These are phyloP conservation scores for Hydroisotoma schaefferi DNA, from an alignment of 2,888 invertebrate genomes.

Conservation along the genomic window DNA sequence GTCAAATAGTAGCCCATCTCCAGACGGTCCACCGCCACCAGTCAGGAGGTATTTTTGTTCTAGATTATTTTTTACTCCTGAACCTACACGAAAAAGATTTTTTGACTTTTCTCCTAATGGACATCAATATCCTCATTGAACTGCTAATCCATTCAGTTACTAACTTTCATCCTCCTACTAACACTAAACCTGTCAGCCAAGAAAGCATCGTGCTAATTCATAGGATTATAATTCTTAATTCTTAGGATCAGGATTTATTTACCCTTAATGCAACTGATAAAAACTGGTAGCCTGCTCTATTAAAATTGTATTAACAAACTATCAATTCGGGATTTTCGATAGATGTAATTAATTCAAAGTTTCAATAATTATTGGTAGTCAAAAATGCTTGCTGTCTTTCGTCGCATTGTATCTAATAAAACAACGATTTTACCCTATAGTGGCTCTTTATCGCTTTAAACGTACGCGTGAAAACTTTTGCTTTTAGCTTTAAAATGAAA, in stretches of 20 bases:
- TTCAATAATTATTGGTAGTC: neutral
- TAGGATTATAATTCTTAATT: no score
- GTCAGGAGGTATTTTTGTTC: conserved; percentile 50
- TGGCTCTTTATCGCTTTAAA: neutral
- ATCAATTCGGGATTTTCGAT: no score
- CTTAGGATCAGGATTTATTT: no score
- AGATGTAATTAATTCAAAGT: no score
- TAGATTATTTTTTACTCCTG: conserved; percentile 48
- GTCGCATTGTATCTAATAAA: neutral
- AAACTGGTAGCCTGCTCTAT: no score
- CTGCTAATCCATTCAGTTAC: neutral
- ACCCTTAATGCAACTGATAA: no score
- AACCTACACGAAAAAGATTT: conserved; percentile 47
- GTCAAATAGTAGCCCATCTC: conserved; percentile 45
- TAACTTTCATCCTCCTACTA: neutral
- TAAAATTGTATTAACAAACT: no score
- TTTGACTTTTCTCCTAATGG: conserved; percentile 44
- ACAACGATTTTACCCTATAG: neutral
- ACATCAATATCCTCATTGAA: conserved; percentile 38
- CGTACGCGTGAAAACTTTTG: neutral
- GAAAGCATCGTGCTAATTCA: no score
- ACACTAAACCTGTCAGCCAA: no score
- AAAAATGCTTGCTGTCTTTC: neutral
- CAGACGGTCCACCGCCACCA: conserved; percentile 46
- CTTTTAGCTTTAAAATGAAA: neutral